phyloP scores from a whole-genome alignment of 2,888 invertebrate species.

The Caenorhabditis japonica region DNA sequence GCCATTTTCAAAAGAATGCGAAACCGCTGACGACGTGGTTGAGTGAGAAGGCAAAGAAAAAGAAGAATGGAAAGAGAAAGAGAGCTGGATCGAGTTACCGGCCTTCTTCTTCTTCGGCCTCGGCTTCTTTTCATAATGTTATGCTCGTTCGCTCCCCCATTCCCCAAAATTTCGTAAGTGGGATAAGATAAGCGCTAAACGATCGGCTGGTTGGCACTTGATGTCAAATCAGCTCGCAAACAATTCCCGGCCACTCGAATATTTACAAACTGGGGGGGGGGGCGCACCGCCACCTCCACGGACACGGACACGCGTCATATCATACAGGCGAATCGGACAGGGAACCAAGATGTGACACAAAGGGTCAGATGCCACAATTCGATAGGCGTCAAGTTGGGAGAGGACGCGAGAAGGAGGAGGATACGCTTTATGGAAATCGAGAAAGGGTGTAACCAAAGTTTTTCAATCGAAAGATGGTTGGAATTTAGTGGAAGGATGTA shows the following conservation, averaged over 20 bases:
- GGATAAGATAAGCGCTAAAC: conserved; percentile 22
- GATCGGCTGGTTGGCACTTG: conserved; percentile 46
- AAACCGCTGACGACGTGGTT: too few relatives aligned
- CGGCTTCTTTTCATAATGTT: conserved; percentile 17
- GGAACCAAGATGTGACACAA: conserved; percentile 23
- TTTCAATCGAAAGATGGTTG: not conserved
- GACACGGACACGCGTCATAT: conserved; percentile 48
- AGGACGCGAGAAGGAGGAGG: conserved; percentile 1
- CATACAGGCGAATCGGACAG: conserved; percentile 23
- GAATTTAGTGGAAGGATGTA: too few relatives aligned
- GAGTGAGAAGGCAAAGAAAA: conserved; percentile 11
- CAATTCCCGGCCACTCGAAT: conserved; percentile 19
- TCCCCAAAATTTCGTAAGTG: too few relatives aligned
- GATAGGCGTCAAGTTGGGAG: conserved; percentile 25
- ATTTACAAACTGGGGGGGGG: conserved; percentile 32
- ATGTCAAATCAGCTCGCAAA: conserved; percentile 50
- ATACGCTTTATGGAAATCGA: not conserved
- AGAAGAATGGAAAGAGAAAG: conserved; percentile 13
- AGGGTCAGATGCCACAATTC: conserved; percentile 33
- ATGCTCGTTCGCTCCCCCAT: conserved; percentile 3
- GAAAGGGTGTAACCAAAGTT: not conserved
- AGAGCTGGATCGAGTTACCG: conserved; percentile 43
- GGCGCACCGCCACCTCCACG: conserved; percentile 23
- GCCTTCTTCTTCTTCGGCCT: not conserved
- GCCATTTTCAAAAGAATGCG: not conserved